These are phyloP conservation scores for Micrasema longulum DNA, from an alignment of 1,140 invertebrate species.

Conservation along the genomic window DNA sequence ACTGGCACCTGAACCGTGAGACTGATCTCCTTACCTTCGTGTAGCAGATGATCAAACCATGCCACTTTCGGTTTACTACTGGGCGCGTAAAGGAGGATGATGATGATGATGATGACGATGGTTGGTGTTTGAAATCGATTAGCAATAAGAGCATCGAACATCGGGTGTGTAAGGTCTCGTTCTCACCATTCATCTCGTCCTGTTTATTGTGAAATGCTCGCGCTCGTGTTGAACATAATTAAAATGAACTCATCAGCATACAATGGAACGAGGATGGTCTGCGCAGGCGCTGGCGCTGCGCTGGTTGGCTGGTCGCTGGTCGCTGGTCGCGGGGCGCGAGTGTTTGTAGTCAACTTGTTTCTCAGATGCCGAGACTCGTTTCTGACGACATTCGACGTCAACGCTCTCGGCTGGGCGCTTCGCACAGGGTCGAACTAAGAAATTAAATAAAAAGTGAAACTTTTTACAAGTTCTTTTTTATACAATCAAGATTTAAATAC, in stretches of 20 bases:
- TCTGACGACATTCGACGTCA: constrained; percentile 51
- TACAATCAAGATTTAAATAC: too few relatives aligned
- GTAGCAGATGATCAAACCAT: neutral
- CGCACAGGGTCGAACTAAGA: constrained; percentile 42
- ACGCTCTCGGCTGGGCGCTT: constrained; percentile 48
- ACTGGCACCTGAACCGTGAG: too few relatives aligned
- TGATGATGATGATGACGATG: neutral
- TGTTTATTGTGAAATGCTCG: constrained; percentile 20
- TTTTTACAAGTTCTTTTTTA: too few relatives aligned
- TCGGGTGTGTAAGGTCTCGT: neutral
- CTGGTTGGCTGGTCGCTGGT: neutral
- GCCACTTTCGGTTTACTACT: neutral
- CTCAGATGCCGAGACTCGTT: constrained; percentile 33
- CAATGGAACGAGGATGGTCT: constrained; percentile 7
- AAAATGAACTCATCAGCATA: constrained; percentile 33
- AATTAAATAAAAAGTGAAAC: too few relatives aligned
- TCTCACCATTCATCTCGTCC: neutral
- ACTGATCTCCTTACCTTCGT: too few relatives aligned
- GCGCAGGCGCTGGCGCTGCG: neutral
- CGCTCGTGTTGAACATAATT: constrained; percentile 24
- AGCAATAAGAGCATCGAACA: neutral
- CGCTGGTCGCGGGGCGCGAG: constrained; percentile 4
- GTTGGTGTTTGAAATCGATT: neutral
- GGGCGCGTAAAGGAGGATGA: neutral
- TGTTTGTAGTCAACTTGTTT: constrained; percentile 36